These are phyloP conservation scores for Drosophila birchii DNA, from an alignment of 2,888 invertebrate genomes.

Conservation along the genomic window DNA sequence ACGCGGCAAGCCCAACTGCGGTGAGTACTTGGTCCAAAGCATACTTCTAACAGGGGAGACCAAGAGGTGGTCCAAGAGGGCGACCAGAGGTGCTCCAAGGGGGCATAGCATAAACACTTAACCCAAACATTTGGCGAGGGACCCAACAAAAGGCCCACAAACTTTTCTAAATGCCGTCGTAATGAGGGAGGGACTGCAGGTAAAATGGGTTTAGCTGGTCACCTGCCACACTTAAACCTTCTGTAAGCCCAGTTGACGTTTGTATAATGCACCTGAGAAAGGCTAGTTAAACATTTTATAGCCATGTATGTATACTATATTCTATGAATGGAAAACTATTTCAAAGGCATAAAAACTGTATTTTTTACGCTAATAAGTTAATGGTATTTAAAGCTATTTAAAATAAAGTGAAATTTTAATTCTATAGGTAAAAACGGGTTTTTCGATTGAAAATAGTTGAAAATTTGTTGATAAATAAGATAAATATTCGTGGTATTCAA, in stretches of 20 bases:
- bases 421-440: no score
- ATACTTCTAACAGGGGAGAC: background rate
- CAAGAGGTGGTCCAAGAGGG: background rate
- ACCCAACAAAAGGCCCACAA: slow-evolving; percentile 22
- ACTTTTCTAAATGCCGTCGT: slow-evolving; percentile 18
- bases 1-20: slow-evolving; percentile 91
- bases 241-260: background rate
- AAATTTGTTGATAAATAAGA: background rate
- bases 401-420: background rate
- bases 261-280: background rate
- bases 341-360: background rate
- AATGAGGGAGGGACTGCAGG: slow-evolving; percentile 14
- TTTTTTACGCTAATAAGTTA: background rate
- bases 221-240: slow-evolving; percentile 13
- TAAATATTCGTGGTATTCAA: background rate
- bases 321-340: background rate
- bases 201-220: slow-evolving; percentile 25
- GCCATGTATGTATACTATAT: background rate
- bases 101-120: slow-evolving; percentile 32
- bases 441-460: background rate
- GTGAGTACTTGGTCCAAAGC: slow-evolving; percentile 85
- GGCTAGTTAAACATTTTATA: slow-evolving; percentile 1
- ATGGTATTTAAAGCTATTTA: background rate
- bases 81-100: background rate
- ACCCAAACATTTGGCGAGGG: slow-evolving; percentile 32